Evolutionary conservation across 2,113 vertebrate genomes (phyloP).

Genomic region (Chaetodon auriga): DNA sequence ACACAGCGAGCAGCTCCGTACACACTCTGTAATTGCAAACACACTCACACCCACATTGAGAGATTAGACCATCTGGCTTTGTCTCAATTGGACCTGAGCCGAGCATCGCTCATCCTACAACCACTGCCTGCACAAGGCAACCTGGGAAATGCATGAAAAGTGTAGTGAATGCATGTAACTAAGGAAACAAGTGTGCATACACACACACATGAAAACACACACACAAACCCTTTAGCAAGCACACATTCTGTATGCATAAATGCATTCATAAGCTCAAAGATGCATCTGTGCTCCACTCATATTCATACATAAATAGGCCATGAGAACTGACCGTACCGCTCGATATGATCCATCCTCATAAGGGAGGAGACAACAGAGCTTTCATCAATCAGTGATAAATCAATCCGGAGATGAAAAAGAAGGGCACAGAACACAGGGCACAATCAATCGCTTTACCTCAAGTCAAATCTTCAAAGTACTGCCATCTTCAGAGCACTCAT

Average conservation of each 20-base stretch:
- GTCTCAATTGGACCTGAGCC: constrained; percentile 49
- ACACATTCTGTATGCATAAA: background rate
- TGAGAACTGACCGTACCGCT: constrained; percentile 40
- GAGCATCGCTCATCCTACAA: constrained; percentile 29
- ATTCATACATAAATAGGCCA: constrained; percentile 45
- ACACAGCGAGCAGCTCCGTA: constrained; percentile 8
- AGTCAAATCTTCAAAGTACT: constrained; percentile 42
- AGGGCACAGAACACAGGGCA: constrained; percentile 36
- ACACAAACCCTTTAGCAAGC: background rate
- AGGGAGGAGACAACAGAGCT: constrained; percentile 31
- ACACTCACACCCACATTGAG: constrained; percentile 13
- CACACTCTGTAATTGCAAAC: constrained; percentile 10
- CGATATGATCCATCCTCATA: constrained; percentile 56
- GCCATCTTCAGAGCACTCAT: constrained; percentile 13
- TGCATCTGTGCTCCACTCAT: constrained; percentile 19
- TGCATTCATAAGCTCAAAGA: constrained; percentile 19
- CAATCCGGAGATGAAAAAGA: constrained; percentile 58
- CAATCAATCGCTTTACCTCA: constrained; percentile 60
- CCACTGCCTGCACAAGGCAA: constrained; percentile 14
- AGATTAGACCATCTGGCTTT: constrained; percentile 44
- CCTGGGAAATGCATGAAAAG: constrained; percentile 17
- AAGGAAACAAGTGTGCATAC: background rate
- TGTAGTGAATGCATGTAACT: constrained; percentile 4
- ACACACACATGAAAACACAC: background rate
- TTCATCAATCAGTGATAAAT: constrained; percentile 69